A percentile compares a stretch with the other conserved stretches of the same genome.
Conservation (phyloP, 2,113 vertebrate species). For the Centropus bengalensis region DNA sequence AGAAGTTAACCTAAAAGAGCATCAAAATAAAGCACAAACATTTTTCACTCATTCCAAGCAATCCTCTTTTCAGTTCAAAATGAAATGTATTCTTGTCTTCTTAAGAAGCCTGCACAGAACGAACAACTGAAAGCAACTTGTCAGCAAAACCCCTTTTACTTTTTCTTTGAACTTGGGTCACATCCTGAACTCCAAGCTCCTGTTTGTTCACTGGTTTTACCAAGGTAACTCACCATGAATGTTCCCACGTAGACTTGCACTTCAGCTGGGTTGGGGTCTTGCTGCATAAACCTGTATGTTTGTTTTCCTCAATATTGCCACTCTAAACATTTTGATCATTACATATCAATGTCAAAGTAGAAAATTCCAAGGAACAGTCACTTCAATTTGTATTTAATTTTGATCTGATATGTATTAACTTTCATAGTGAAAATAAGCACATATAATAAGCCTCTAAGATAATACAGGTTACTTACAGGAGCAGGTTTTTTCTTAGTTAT, state of each 20-base stretch:
- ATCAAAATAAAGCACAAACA: neutral
- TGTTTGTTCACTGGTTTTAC: neutral
- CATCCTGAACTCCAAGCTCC: neutral
- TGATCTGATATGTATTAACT: neutral
- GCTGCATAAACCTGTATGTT: neutral
- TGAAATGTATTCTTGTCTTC: neutral
- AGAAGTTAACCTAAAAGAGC: neutral
- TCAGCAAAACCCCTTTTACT: neutral
- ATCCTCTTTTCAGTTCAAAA: neutral
- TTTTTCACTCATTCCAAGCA: neutral
- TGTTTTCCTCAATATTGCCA: neutral
- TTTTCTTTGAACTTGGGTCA: neutral
- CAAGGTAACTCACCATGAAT: neutral
- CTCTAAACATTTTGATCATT: neutral
- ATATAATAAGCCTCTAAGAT: neutral
- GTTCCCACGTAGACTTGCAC: neutral
- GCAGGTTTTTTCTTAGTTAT: constrained; percentile 71
- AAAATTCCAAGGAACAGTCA: neutral
- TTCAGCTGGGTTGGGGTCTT: neutral
- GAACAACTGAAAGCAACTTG: neutral
- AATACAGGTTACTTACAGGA: constrained; percentile 76
- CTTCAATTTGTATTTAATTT: neutral
- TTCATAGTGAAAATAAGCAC: neutral
- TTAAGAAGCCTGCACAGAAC: neutral
- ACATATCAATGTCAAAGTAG: neutral